Percentiles rank a stretch among this genome's conserved stretches.
Evolutionary conservation across 2,888 invertebrate species (phyloP).

Genomic region (Ametastegia equiseti): DNA sequence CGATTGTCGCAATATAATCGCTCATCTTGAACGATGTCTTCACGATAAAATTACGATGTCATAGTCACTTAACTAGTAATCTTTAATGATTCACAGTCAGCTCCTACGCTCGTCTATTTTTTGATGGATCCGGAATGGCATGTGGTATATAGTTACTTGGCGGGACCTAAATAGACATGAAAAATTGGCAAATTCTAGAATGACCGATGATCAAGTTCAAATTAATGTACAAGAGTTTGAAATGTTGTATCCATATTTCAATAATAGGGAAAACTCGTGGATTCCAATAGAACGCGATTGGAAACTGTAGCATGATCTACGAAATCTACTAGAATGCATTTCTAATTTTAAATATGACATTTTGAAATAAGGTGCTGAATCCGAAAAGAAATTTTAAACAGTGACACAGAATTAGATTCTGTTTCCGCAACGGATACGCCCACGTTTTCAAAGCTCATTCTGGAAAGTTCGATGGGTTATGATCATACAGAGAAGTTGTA

Average conservation of each 20-base stretch:
- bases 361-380: too few relatives aligned
- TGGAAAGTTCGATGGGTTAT: background rate
- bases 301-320: too few relatives aligned
- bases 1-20: background rate
- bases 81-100: slow-evolving; percentile 10
- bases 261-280: too few relatives aligned
- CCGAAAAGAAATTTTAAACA: too few relatives aligned
- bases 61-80: background rate
- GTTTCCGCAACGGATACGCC: background rate
- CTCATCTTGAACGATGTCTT: background rate
- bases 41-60: background rate
- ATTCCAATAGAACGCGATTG: too few relatives aligned
- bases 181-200: background rate
- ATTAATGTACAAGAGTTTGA: too few relatives aligned
- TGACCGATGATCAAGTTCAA: too few relatives aligned
- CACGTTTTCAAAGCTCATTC: background rate
- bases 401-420: background rate
- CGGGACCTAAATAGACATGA: background rate
- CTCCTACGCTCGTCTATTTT: slow-evolving; percentile 12
- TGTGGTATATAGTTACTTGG: background rate
- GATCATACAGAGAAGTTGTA: background rate
- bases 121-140: background rate
- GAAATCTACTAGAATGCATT: too few relatives aligned
- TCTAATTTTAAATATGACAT: too few relatives aligned
- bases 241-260: too few relatives aligned